These are phyloP conservation scores for Cepphus grylle DNA, from an alignment of 2,113 vertebrate species.

Conservation along the genomic window DNA sequence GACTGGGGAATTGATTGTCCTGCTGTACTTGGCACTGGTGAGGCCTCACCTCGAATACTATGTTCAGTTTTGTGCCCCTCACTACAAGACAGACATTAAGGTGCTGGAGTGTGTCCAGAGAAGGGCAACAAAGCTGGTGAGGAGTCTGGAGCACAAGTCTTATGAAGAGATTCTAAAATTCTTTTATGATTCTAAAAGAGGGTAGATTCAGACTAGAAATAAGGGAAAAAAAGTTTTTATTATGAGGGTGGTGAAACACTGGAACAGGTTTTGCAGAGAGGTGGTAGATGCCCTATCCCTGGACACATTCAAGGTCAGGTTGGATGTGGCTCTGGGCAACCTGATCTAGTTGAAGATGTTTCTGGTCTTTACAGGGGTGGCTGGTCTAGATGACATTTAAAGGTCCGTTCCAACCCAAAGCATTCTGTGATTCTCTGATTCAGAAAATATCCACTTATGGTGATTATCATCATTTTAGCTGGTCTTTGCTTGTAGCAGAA, in stretches of 20 bases:
- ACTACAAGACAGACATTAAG: background rate
- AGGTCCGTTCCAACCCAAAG: background rate
- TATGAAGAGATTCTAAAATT: background rate
- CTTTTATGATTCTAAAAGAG: background rate
- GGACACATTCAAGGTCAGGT: background rate
- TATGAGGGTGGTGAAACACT: background rate
- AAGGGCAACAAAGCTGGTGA: background rate
- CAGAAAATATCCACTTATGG: background rate
- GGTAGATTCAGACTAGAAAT: background rate
- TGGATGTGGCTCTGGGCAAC: background rate
- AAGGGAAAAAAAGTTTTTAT: background rate
- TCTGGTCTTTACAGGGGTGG: background rate
- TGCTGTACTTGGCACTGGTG: background rate
- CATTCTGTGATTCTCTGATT: background rate
- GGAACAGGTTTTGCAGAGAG: background rate
- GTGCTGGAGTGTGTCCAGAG: background rate
- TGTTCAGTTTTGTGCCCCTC: background rate
- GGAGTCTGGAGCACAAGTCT: background rate
- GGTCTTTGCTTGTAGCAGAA: background rate
- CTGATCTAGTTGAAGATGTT: background rate
- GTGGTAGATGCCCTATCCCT: background rate
- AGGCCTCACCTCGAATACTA: background rate
- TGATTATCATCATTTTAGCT: background rate
- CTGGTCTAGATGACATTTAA: background rate
- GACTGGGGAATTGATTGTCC: background rate